A percentile compares a stretch with the other conserved stretches of the same genome.
These are phyloP conservation scores for Horisme vitalbata DNA, from an alignment of 2,888 invertebrate species.

Conservation along the genomic window DNA sequence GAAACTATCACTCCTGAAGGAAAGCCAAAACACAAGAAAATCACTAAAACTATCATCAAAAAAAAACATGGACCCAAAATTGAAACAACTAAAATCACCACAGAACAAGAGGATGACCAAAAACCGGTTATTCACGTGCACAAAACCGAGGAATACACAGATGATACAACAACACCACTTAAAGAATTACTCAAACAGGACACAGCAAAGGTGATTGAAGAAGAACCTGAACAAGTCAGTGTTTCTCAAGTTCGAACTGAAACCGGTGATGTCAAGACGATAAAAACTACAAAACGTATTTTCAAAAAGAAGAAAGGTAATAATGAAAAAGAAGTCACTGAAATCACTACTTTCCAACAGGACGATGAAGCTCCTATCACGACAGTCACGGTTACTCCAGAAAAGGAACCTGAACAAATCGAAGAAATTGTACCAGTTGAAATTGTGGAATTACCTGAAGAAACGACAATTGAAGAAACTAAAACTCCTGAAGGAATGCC, in stretches of 20 bases:
- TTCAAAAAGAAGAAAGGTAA: constrained; percentile 30
- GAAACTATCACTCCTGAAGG: constrained; percentile 42
- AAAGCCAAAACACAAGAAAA: constrained; percentile 31
- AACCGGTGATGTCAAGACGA: constrained; percentile 53
- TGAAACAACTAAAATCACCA: constrained; percentile 52
- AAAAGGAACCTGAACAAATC: neutral
- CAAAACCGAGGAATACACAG: constrained; percentile 51
- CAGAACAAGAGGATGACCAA: constrained; percentile 68
- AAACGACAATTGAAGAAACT: constrained; percentile 35
- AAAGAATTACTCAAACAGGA: constrained; percentile 23
- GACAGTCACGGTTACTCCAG: neutral
- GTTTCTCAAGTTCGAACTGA: constrained; percentile 33
- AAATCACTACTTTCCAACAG: constrained; percentile 67
- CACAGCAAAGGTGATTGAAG: constrained; percentile 42
- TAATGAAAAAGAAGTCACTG: constrained; percentile 70
- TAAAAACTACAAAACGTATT: constrained; percentile 44
- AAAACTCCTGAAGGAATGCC: constrained; percentile 39
- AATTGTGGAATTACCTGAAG: constrained; percentile 24
- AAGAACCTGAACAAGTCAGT: constrained; percentile 27
- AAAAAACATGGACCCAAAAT: constrained; percentile 45
- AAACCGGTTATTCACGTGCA: constrained; percentile 62
- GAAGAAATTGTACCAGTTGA: constrained; percentile 4
- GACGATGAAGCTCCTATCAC: constrained; percentile 51
- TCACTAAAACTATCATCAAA: constrained; percentile 39
- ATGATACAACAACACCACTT: constrained; percentile 37